These are phyloP conservation scores for Jaculus jaculus DNA, from an alignment of 2,113 vertebrate genomes.

Conservation along the genomic window DNA sequence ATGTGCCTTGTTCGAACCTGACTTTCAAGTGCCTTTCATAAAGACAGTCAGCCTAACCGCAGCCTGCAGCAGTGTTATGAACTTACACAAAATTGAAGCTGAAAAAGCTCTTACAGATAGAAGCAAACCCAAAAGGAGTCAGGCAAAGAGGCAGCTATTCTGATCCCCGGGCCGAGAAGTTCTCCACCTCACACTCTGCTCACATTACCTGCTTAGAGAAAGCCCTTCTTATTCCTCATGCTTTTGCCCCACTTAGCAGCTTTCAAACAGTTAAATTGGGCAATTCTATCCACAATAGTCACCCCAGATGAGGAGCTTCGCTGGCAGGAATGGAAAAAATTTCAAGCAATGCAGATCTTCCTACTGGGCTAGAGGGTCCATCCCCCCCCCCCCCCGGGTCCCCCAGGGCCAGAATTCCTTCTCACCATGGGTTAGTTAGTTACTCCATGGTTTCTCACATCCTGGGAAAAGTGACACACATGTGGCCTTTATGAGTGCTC, in stretches of 20 bases:
- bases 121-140: not conserved
- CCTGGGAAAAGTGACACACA: not conserved
- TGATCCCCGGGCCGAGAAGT: not conserved
- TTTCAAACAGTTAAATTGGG: slow-evolving; percentile 25
- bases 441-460: not conserved
- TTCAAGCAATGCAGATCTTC: slow-evolving; percentile 39
- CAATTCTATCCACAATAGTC: slow-evolving; percentile 52
- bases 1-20: slow-evolving; percentile 74
- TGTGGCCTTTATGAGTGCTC: not conserved
- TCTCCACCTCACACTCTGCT: not conserved
- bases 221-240: slow-evolving; percentile 16
- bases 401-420: not conserved
- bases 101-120: slow-evolving; percentile 19
- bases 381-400: not conserved
- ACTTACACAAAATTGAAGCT: slow-evolving; percentile 59
- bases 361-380: not conserved
- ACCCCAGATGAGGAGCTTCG: slow-evolving; percentile 17
- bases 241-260: slow-evolving; percentile 48
- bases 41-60: slow-evolving; percentile 50
- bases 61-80: slow-evolving; percentile 23
- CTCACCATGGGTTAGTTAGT: not conserved
- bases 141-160: not conserved
- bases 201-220: not conserved
- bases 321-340: slow-evolving; percentile 44
- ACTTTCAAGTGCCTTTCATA: slow-evolving; percentile 74